Evolutionary conservation across 2,113 vertebrate genomes (phyloP).

Genomic region (Anhinga anhinga): DNA sequence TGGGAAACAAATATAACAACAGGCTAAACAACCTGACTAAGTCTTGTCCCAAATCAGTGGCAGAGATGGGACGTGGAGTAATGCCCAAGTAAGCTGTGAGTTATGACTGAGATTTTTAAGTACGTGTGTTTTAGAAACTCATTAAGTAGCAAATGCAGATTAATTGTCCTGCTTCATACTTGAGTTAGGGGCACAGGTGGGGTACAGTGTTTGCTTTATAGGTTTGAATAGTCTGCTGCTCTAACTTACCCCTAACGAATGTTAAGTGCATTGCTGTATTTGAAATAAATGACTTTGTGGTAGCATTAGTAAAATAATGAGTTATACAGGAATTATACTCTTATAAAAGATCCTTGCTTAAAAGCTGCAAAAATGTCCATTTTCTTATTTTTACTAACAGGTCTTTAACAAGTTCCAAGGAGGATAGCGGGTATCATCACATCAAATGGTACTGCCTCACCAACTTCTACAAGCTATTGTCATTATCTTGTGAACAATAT

Average conservation of each 20-base stretch:
- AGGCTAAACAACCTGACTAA: neutral
- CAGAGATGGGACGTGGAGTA: neutral
- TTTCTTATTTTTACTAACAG: neutral
- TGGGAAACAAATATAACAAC: neutral
- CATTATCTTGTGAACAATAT: neutral
- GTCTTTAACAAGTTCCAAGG: neutral
- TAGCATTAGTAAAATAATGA: neutral
- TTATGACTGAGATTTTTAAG: neutral
- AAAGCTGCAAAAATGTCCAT: neutral
- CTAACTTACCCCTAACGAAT: neutral
- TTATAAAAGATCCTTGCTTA: neutral
- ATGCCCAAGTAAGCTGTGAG: neutral
- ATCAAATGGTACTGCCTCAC: neutral
- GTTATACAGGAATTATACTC: neutral
- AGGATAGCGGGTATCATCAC: neutral
- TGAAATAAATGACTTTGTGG: neutral
- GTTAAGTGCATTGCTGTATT: neutral
- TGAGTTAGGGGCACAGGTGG: neutral
- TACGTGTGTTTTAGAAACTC: neutral
- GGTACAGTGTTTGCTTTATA: neutral
- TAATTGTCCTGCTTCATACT: neutral
- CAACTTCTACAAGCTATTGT: neutral
- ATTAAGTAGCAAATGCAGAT: neutral
- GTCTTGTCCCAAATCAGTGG: neutral
- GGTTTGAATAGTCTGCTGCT: neutral